These are phyloP conservation scores for Micronycteris hirsuta DNA, from an alignment of 2,113 vertebrate species.

Conservation along the genomic window DNA sequence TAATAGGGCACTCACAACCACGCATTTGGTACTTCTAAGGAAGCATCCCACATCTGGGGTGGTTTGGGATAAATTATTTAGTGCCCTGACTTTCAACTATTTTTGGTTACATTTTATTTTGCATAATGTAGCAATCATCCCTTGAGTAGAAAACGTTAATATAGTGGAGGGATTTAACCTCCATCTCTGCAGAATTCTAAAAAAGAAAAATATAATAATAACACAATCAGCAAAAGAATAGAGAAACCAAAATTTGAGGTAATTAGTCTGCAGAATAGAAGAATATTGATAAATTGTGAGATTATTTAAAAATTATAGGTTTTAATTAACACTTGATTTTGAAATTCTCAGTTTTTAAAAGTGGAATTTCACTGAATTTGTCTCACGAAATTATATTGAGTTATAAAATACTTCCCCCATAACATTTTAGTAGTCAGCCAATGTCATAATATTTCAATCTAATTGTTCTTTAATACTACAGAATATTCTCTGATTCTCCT, in stretches of 20 bases:
- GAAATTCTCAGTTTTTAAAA: slow-evolving; percentile 28
- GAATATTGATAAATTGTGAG: slow-evolving; percentile 55
- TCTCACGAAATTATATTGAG: neutral
- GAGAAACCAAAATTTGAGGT: slow-evolving; percentile 10
- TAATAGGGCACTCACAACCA: slow-evolving; percentile 64
- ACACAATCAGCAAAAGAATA: slow-evolving; percentile 55
- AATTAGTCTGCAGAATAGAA: slow-evolving; percentile 63
- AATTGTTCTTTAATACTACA: neutral
- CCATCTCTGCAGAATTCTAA: slow-evolving; percentile 30
- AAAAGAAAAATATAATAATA: slow-evolving; percentile 26
- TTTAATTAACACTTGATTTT: slow-evolving; percentile 42
- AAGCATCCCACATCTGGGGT: slow-evolving; percentile 47
- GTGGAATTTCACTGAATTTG: neutral
- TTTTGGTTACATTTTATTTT: slow-evolving; percentile 57
- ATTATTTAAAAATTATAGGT: slow-evolving; percentile 64
- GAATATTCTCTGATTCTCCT: neutral
- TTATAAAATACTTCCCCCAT: neutral
- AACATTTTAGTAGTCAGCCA: neutral
- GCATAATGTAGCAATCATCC: slow-evolving; percentile 62
- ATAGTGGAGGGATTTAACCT: neutral
- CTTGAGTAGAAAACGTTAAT: slow-evolving; percentile 57
- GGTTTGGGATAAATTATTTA: slow-evolving; percentile 43
- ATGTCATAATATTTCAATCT: neutral
- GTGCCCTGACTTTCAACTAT: slow-evolving; percentile 57
- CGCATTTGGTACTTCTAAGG: slow-evolving; percentile 49